phyloP scores from a whole-genome alignment of 2,888 invertebrate genomes.

The Suillia variegata region DNA sequence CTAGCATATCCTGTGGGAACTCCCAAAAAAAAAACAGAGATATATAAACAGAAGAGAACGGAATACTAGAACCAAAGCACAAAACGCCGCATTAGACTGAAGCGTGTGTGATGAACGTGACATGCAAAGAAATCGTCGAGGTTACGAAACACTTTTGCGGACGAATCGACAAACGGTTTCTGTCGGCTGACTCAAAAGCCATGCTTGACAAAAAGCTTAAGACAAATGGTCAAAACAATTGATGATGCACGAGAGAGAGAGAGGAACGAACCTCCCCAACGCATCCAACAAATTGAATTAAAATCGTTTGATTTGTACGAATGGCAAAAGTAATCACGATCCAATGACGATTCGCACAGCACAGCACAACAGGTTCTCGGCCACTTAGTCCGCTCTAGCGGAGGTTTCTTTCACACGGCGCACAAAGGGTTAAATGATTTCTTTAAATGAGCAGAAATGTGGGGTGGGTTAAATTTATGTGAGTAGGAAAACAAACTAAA shows the following conservation, averaged over 20 bases:
- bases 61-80: not conserved
- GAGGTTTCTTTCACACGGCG: too few relatives aligned
- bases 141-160: not conserved
- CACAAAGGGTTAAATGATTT: too few relatives aligned
- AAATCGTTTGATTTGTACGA: too few relatives aligned
- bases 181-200: too few relatives aligned
- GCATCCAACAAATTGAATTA: too few relatives aligned
- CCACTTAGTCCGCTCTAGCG: too few relatives aligned
- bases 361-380: not conserved
- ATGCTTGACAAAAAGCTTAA: not conserved
- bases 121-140: slow-evolving; percentile 10
- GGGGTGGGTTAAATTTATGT: too few relatives aligned
- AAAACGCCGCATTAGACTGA: not conserved
- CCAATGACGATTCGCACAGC: not conserved
- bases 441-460: too few relatives aligned
- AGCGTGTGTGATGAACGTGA: slow-evolving; percentile 11
- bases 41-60: not conserved
- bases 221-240: not conserved
- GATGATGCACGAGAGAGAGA: not conserved
- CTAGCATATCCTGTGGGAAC: not conserved
- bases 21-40: not conserved
- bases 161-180: too few relatives aligned
- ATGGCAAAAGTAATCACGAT: not conserved
- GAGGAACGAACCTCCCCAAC: too few relatives aligned
- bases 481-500: too few relatives aligned